Conservation (phyloP, 2,888 invertebrate genomes). For the Acanthococcus lagerstroemiae region DNA sequence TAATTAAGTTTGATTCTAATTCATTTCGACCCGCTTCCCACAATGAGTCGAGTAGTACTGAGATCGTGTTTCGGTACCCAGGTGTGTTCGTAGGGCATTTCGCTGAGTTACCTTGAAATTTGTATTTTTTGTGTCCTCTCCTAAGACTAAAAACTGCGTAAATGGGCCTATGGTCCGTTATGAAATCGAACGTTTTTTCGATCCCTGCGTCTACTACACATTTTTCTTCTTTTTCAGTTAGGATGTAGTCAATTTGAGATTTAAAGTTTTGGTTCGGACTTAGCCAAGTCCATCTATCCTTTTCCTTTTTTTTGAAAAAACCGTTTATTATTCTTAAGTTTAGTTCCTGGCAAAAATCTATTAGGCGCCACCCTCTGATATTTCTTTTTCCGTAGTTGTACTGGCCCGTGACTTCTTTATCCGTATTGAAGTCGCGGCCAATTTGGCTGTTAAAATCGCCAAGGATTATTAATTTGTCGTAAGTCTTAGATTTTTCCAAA, state of each 20-base stretch:
- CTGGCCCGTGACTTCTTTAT: not conserved
- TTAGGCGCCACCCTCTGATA: not conserved
- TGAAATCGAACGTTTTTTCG: not conserved
- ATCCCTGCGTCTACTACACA: not conserved
- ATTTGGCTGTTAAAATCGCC: slow-evolving; percentile 13
- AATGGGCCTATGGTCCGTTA: not conserved
- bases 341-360: not conserved
- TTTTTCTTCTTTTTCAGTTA: not conserved
- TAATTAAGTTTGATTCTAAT: too few relatives aligned
- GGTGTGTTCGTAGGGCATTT: too few relatives aligned
- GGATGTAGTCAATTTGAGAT: slow-evolving; percentile 10
- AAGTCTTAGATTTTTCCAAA: too few relatives aligned
- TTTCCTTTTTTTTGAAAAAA: slow-evolving; percentile 11
- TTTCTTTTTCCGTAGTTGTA: not conserved
- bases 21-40: too few relatives aligned
- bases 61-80: too few relatives aligned
- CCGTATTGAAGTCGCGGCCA: not conserved
- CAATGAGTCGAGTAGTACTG: too few relatives aligned
- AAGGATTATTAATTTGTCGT: too few relatives aligned
- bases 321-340: not conserved
- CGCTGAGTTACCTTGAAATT: too few relatives aligned
- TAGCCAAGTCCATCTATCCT: slow-evolving; percentile 31
- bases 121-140: too few relatives aligned
- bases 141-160: too few relatives aligned
- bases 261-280: slow-evolving; percentile 33